phyloP scores from a whole-genome alignment of 2,888 invertebrate genomes.

The Chymomyza fuscimana region DNA sequence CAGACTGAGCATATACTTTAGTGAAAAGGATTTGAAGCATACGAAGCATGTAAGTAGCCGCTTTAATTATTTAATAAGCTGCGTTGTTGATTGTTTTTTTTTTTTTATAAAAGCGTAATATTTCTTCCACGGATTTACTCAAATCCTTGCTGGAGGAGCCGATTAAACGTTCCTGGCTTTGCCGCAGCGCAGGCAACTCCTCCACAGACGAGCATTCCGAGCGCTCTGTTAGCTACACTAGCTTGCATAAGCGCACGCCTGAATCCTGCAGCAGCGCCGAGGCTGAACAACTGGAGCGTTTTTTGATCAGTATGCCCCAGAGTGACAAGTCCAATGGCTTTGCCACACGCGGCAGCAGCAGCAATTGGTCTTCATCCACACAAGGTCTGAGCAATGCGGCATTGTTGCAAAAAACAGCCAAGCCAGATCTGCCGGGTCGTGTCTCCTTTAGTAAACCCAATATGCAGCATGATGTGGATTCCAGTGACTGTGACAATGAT shows the following conservation, averaged over 20 bases:
- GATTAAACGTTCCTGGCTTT: constrained; percentile 81
- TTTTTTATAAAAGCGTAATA: constrained; percentile 45
- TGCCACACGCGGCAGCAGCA: constrained; percentile 15
- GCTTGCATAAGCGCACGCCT: constrained; percentile 43
- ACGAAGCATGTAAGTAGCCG: constrained; percentile 46
- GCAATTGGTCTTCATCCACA: constrained; percentile 23
- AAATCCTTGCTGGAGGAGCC: constrained; percentile 78
- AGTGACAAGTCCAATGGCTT: constrained; percentile 38
- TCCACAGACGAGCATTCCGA: constrained; percentile 73
- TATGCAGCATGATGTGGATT: constrained; percentile 64
- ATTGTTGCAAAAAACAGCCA: constrained; percentile 52
- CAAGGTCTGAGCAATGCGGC: constrained; percentile 45
- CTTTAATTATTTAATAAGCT: neutral
- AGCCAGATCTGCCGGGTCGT: constrained; percentile 79
- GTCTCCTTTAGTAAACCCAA: constrained; percentile 78
- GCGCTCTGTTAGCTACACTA: constrained; percentile 48
- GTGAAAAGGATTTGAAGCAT: constrained; percentile 53
- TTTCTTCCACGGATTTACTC: constrained; percentile 78
- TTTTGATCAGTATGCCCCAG: constrained; percentile 55
- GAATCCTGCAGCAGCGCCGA: constrained; percentile 62
- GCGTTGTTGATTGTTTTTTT: neutral
- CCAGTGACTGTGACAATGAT: constrained; percentile 78
- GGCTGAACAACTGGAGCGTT: constrained; percentile 62
- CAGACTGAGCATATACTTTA: constrained; percentile 53
- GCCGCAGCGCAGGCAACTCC: constrained; percentile 69